These are phyloP conservation scores for Poeciliopsis presidionis DNA, from an alignment of 2,797 vertebrate species.

Conservation along the genomic window DNA sequence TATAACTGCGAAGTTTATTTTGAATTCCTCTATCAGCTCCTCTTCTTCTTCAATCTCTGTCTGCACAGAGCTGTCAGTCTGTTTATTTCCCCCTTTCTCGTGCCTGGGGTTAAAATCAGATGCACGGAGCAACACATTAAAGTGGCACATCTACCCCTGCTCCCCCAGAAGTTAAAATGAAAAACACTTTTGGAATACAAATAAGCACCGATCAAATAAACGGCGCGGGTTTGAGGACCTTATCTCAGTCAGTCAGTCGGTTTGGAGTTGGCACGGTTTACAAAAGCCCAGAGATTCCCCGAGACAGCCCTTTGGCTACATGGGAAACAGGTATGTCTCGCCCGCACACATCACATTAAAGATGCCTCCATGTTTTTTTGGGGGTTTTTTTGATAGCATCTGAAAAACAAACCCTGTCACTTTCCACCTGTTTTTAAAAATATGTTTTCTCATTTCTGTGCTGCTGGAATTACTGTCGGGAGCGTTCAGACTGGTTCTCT, in stretches of 20 bases:
- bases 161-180: constrained; percentile 73
- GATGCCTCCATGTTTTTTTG: constrained; percentile 11
- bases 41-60: constrained; percentile 35
- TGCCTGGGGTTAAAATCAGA: constrained; percentile 71
- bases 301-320: constrained; percentile 43
- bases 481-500: too few relatives aligned
- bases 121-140: constrained; percentile 65
- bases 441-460: neutral
- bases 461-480: neutral
- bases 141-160: constrained; percentile 50
- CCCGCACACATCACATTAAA: constrained; percentile 15
- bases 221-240: constrained; percentile 51
- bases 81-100: constrained; percentile 50
- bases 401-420: neutral
- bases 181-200: constrained; percentile 71
- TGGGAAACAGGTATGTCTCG: constrained; percentile 22
- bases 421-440: neutral
- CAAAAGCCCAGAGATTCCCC: constrained; percentile 56
- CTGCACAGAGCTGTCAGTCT: constrained; percentile 46
- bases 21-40: constrained; percentile 46
- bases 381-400: constrained; percentile 26
- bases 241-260: constrained; percentile 76
- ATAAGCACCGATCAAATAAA: constrained; percentile 72
- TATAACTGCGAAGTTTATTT: constrained; percentile 38
- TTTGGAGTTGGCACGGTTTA: constrained; percentile 54